Evolutionary conservation across 2,113 vertebrate species (phyloP).

Genomic region (Haliaeetus leucogaster): DNA sequence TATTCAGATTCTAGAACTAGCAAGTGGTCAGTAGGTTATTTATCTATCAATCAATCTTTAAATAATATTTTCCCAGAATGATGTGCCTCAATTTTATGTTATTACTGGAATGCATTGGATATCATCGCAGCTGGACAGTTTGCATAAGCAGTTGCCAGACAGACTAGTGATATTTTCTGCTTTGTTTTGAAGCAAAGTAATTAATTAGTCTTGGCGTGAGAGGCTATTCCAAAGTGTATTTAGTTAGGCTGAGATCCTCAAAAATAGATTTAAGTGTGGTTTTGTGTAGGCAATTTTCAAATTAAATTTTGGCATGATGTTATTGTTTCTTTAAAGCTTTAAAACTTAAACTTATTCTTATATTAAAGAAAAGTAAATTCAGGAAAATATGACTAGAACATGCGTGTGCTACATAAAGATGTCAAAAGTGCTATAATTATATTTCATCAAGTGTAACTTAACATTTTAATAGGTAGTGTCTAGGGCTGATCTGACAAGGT

Average conservation of each 20-base stretch:
- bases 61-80: neutral
- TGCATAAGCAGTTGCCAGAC: neutral
- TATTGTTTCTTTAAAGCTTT: slow-evolving; percentile 43
- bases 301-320: slow-evolving; percentile 19
- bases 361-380: slow-evolving; percentile 53
- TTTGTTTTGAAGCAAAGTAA: neutral
- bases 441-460: slow-evolving; percentile 61
- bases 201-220: neutral
- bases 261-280: neutral
- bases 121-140: neutral
- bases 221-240: neutral
- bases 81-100: neutral
- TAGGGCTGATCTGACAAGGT: slow-evolving; percentile 57
- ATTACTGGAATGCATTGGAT: neutral
- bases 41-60: neutral
- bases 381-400: slow-evolving; percentile 48
- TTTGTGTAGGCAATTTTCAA: neutral
- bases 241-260: neutral
- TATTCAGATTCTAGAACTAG: neutral
- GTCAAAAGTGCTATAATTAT: slow-evolving; percentile 60
- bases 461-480: slow-evolving; percentile 59
- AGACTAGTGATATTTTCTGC: neutral
- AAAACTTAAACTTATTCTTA: slow-evolving; percentile 39
- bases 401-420: slow-evolving; percentile 56
- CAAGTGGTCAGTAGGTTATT: neutral